Evolutionary conservation across 2,888 invertebrate genomes (phyloP).

Genomic region (Axea sp.): DNA sequence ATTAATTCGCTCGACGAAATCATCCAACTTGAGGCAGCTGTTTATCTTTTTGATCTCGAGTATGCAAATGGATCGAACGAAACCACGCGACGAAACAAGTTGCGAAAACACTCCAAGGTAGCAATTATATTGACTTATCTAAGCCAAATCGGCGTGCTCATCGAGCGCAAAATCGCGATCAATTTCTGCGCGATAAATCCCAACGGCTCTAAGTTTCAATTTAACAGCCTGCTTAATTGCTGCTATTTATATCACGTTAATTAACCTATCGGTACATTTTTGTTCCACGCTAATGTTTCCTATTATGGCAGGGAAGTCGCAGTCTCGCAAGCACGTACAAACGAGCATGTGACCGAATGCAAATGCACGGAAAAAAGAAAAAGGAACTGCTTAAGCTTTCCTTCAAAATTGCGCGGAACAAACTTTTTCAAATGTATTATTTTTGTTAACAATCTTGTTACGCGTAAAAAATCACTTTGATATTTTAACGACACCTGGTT

Average conservation of each 20-base stretch:
- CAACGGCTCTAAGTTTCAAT: slow-evolving; percentile 7
- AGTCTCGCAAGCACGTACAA: slow-evolving; percentile 19
- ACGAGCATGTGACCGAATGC: slow-evolving; percentile 3
- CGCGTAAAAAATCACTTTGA: too few relatives aligned
- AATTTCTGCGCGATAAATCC: slow-evolving; percentile 12
- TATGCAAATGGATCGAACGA: slow-evolving; percentile 26
- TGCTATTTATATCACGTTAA: slow-evolving; percentile 33
- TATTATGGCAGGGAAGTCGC: slow-evolving; percentile 43
- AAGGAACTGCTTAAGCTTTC: too few relatives aligned
- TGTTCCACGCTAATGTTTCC: slow-evolving; percentile 25
- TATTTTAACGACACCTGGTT: too few relatives aligned
- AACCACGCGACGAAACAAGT: slow-evolving; percentile 21
- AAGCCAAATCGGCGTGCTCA: slow-evolving; percentile 17
- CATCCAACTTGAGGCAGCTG: not conserved
- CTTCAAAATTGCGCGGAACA: too few relatives aligned
- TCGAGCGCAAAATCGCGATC: slow-evolving; percentile 14
- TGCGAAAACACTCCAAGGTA: slow-evolving; percentile 17
- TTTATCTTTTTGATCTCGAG: slow-evolving; percentile 25
- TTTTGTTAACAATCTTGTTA: too few relatives aligned
- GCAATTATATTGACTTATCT: slow-evolving; percentile 34
- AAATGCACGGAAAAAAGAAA: too few relatives aligned
- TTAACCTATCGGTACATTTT: slow-evolving; percentile 47
- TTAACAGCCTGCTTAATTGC: slow-evolving; percentile 18
- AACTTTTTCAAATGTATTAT: too few relatives aligned
- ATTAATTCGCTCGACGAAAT: not conserved